Evolutionary conservation across 2,888 invertebrate species (phyloP), one percentile per base, ranked within the genome.

Genomic region (Scaeva pyrastri): DNA sequence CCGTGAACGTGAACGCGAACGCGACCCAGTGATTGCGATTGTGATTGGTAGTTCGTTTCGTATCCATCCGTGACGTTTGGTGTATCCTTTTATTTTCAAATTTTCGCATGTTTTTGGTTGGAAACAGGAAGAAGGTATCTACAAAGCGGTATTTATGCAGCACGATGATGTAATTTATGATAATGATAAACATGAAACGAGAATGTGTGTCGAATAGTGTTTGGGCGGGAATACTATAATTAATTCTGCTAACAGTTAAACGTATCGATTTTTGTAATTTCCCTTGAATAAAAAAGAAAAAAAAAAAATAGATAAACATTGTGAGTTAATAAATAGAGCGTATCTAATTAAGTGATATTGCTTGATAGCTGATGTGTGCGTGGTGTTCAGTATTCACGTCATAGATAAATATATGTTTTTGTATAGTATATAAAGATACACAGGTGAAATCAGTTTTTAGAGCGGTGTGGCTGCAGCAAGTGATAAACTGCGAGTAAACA

Each of bases 141-240:
- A 76, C 50, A 39, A 52, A 39, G 45, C 62, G 75, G 58, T 66
- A 66, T 66, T 66, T 66, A 66, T 52, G 74, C 68, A 48, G 41
- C 48, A 70, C 26, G 75, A 66, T 77, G 77, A 82, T 83, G 83
- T 83, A 73, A 83, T 74, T 71, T 70, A 58, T 73, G 72, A 73
- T 82, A 72, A 68, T 68, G 52, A 68, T 52, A 68, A 68, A 72
- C 58, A 68, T 73, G 60, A 55, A 66, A 60, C 26, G 66, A 73
- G 23, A 56, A 23, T 39, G 45, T 62, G 64, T 16, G 64, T 45
- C 26, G 45, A 48, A 48, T 66, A 48, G 14, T 36, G 21, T 72
- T 77, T 55, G 68, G 52, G 77, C 82, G 66, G 62, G 71, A 71
- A 81, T 75, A 64, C 48, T 48, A 12, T 21, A 43, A 68, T 72